phyloP scores from a whole-genome alignment of 2,113 vertebrate species.

The Larimichthys crocea region DNA sequence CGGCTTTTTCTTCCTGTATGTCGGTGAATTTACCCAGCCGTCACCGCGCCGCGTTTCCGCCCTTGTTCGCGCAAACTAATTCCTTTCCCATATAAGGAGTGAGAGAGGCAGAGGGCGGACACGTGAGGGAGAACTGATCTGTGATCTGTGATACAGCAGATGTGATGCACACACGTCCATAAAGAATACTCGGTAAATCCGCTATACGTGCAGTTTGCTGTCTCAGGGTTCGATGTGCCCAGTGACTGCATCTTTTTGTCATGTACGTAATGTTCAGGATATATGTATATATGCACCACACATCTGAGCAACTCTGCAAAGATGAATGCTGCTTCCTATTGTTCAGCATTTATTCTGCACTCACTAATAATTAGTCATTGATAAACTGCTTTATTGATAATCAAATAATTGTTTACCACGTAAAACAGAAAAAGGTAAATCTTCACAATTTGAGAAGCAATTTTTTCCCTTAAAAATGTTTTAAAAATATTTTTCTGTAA shows the following conservation, averaged over 20 bases:
- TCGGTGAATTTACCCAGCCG: conserved; percentile 77
- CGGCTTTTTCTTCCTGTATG: conserved; percentile 78
- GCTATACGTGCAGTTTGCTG: background rate
- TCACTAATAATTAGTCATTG: too few relatives aligned
- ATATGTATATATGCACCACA: too few relatives aligned
- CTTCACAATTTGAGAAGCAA: background rate
- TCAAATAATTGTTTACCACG: too few relatives aligned
- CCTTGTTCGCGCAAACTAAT: conserved; percentile 70
- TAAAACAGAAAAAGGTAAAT: background rate
- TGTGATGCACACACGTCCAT: background rate
- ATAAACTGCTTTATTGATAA: too few relatives aligned
- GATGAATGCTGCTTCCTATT: too few relatives aligned
- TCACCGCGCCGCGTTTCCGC: conserved; percentile 83
- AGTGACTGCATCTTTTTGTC: too few relatives aligned
- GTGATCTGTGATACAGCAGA: background rate
- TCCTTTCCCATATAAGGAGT: conserved; percentile 86
- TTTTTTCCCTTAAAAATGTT: background rate
- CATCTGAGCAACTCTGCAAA: too few relatives aligned
- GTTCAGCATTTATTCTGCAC: too few relatives aligned
- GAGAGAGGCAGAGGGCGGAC: conserved; percentile 62
- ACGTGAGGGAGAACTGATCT: conserved; percentile 5
- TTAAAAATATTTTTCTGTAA: background rate
- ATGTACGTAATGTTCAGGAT: too few relatives aligned
- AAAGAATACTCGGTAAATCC: background rate
- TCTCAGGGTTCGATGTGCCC: background rate